These are phyloP conservation scores for Unio pictorum DNA, from an alignment of 2,888 invertebrate species.

Conservation along the genomic window DNA sequence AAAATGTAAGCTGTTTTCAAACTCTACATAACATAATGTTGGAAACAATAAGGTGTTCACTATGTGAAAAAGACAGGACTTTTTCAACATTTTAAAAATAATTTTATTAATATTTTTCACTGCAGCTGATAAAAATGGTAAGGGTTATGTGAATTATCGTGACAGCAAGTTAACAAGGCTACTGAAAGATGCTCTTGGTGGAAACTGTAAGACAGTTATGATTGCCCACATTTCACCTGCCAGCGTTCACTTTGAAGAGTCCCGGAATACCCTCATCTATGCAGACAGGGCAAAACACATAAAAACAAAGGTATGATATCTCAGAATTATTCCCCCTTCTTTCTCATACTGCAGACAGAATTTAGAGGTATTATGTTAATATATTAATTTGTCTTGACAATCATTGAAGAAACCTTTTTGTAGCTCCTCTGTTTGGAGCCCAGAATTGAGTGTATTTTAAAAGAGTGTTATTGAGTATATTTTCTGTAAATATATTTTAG, in stretches of 20 bases:
- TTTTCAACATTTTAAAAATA: no score
- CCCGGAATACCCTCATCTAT: slow-evolving; percentile 90
- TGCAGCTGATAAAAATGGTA: slow-evolving; percentile 71
- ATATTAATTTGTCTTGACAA: no score
- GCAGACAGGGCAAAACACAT: slow-evolving; percentile 95
- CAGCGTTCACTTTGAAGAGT: slow-evolving; percentile 87
- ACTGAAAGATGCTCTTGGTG: slow-evolving; percentile 77
- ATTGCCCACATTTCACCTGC: slow-evolving; percentile 95
- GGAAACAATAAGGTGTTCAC: no score
- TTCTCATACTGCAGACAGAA: neutral
- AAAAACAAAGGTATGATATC: slow-evolving; percentile 83
- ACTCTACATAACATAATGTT: no score
- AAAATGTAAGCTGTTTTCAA: no score
- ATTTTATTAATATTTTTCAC: no score
- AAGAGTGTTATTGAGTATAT: no score
- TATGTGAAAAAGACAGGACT: no score
- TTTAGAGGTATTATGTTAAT: neutral
- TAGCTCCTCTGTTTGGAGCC: no score
- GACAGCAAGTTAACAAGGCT: slow-evolving; percentile 95
- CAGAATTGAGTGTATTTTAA: no score
- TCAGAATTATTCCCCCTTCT: neutral
- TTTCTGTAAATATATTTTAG: no score
- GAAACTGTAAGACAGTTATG: slow-evolving; percentile 97
- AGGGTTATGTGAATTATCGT: slow-evolving; percentile 90
- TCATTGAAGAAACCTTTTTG: no score